phyloP scores from a whole-genome alignment of 2,113 vertebrate genomes.

The Eurypyga helias region DNA sequence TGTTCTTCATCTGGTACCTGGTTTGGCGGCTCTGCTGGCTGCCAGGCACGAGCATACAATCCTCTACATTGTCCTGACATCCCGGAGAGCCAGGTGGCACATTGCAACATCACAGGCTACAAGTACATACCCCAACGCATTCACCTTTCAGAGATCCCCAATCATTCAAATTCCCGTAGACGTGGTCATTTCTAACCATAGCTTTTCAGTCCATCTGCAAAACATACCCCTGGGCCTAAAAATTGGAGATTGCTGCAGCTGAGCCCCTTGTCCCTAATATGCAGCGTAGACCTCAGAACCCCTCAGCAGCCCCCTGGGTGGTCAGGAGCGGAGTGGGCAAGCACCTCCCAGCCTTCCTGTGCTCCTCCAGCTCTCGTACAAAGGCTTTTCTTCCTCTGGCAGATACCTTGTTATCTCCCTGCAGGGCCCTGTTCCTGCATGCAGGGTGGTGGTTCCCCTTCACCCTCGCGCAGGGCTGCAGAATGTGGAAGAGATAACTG shows the following conservation, averaged over 20 bases:
- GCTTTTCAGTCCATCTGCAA: neutral
- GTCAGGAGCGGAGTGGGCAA: neutral
- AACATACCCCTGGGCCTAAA: neutral
- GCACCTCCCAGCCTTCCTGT: neutral
- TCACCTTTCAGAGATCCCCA: neutral
- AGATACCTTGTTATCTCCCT: neutral
- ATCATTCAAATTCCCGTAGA: neutral
- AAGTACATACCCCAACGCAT: neutral
- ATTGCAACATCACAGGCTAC: neutral
- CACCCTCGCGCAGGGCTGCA: neutral
- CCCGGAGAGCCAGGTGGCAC: neutral
- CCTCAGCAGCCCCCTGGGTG: neutral
- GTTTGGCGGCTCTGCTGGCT: neutral
- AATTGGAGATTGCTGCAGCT: neutral
- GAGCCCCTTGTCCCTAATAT: neutral
- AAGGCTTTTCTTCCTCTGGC: neutral
- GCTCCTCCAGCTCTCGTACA: neutral
- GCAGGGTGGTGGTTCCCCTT: constrained; percentile 12
- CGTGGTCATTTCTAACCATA: fast-evolving
- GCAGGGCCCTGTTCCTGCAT: neutral
- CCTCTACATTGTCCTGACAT: neutral
- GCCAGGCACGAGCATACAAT: neutral
- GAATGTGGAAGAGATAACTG: constrained; percentile 3
- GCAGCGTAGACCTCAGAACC: neutral
- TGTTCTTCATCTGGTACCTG: neutral